phyloP scores from a whole-genome alignment of 2,113 vertebrate species.

The Cyrtonyx montezumae region DNA sequence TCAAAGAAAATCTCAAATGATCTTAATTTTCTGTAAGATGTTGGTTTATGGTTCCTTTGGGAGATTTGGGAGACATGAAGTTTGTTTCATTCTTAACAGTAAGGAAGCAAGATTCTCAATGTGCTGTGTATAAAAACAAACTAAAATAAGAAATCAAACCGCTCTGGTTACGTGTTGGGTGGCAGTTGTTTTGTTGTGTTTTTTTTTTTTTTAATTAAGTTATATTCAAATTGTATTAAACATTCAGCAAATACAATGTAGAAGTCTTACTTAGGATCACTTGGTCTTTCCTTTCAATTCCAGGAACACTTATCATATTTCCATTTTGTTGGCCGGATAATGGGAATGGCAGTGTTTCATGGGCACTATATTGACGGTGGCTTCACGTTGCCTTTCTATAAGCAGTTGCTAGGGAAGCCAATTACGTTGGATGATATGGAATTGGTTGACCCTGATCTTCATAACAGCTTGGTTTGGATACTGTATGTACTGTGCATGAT shows the following conservation, averaged over 20 bases:
- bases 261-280: not conserved
- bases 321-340: constrained; percentile 97
- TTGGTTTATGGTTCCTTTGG: not conserved
- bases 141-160: not conserved
- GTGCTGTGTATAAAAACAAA: not conserved
- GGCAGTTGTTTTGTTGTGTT: not conserved
- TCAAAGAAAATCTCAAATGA: not conserved
- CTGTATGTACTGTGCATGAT: constrained; percentile 83
- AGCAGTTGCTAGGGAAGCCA: constrained; percentile 96
- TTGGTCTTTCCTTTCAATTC: constrained; percentile 29
- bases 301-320: constrained; percentile 98
- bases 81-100: not conserved
- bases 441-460: constrained; percentile 96
- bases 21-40: not conserved
- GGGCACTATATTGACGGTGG: constrained; percentile 98
- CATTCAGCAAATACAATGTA: not conserved
- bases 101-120: not conserved
- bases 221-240: not conserved
- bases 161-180: not conserved
- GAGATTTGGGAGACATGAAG: not conserved
- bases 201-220: not conserved
- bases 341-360: constrained; percentile 99
- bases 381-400: constrained; percentile 97
- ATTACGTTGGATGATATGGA: constrained; percentile 99
- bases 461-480: constrained; percentile 99